Evolutionary conservation across 2,888 invertebrate genomes (phyloP).

Genomic region (Argynnis bischoffii): DNA sequence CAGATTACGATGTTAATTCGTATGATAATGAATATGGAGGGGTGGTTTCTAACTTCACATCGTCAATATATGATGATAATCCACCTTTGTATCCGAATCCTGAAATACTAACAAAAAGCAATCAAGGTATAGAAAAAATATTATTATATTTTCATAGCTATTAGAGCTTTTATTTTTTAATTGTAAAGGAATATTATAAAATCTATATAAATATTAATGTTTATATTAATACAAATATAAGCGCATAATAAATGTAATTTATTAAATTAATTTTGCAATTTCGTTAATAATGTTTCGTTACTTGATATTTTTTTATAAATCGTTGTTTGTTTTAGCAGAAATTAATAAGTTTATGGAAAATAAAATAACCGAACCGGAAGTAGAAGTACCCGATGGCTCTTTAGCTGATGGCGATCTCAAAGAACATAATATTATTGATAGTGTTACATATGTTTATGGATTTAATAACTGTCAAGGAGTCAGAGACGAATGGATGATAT

Average conservation of each 20-base stretch:
- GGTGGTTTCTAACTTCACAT: conserved; percentile 75
- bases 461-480: conserved; percentile 77
- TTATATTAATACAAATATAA: too few species aligned
- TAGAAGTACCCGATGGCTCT: conserved; percentile 84
- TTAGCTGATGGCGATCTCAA: conserved; percentile 85
- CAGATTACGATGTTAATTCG: conserved; percentile 71
- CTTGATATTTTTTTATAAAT: too few species aligned
- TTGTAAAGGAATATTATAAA: too few species aligned
- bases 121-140: conserved; percentile 53
- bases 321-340: conserved; percentile 26
- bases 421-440: conserved; percentile 87
- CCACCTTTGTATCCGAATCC: conserved; percentile 77
- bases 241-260: too few species aligned
- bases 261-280: too few species aligned
- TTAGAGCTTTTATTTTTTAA: too few species aligned
- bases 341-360: conserved; percentile 57
- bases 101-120: conserved; percentile 65
- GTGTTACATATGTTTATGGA: conserved; percentile 87
- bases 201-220: too few species aligned
- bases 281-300: too few species aligned
- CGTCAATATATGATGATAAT: conserved; percentile 77
- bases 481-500: conserved; percentile 75
- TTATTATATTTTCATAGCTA: too few species aligned
- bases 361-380: conserved; percentile 68
- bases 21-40: conserved; percentile 76